Percentiles rank a stretch among this genome's conserved stretches.
Evolutionary conservation across 2,113 vertebrate species (phyloP).

Genomic region (Chamaea fasciata): DNA sequence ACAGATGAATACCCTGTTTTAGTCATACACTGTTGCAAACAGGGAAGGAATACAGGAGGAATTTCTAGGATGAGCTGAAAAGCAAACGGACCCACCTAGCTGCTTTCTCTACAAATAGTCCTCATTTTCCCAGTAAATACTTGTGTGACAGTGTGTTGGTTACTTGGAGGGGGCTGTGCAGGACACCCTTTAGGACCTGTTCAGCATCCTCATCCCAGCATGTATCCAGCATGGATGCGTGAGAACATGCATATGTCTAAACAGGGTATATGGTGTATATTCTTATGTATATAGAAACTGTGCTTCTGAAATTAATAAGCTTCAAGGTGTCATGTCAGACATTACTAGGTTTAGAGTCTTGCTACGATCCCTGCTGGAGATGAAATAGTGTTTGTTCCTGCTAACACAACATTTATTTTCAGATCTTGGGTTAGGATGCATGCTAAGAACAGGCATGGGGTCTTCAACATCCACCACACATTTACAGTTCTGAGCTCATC

Average conservation of each 20-base stretch:
- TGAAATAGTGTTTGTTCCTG: not conserved
- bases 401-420: not conserved
- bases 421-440: not conserved
- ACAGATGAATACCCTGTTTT: too few relatives aligned
- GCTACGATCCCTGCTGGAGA: not conserved
- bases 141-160: fast-evolving
- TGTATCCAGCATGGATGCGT: fast-evolving
- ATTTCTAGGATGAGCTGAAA: not conserved
- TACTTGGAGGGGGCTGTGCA: fast-evolving
- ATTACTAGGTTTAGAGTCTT: not conserved
- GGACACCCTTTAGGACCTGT: fast-evolving
- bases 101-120: not conserved
- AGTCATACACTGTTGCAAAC: fast-evolving
- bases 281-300: not conserved
- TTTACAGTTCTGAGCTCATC: not conserved
- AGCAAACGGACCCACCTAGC: not conserved
- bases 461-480: not conserved
- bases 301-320: not conserved
- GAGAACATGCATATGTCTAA: not conserved
- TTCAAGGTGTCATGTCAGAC: not conserved
- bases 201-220: not conserved
- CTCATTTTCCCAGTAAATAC: not conserved
- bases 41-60: not conserved
- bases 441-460: not conserved
- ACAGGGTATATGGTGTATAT: not conserved